Conservation (phyloP, 2,888 invertebrate genomes). For the Hypercompe scribonia region DNA sequence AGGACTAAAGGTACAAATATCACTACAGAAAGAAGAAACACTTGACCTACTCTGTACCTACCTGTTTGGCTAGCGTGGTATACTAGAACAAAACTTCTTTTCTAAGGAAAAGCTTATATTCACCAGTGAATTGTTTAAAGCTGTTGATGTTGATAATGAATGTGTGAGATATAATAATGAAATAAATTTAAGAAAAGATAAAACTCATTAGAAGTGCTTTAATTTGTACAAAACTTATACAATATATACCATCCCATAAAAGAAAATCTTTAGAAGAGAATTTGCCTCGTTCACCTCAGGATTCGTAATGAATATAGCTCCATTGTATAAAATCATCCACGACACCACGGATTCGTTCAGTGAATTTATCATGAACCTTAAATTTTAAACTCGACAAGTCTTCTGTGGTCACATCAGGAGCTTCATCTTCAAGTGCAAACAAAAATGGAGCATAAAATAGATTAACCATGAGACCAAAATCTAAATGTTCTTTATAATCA, state of each 20-base stretch:
- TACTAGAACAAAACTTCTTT: no score
- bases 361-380: constrained; percentile 50
- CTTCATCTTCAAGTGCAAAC: constrained; percentile 57
- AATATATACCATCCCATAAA: background rate
- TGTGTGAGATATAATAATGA: background rate
- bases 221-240: background rate
- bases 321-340: constrained; percentile 60
- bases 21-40: no score
- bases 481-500: constrained; percentile 56
- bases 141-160: no score
- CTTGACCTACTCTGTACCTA: no score
- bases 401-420: constrained; percentile 51
- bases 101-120: no score
- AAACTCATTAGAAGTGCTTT: background rate
- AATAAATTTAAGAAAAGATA: background rate
- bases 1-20: no score
- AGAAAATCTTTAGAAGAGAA: background rate
- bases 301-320: constrained; percentile 47
- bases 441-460: constrained; percentile 58
- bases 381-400: constrained; percentile 40
- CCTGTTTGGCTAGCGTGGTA: no score
- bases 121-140: no score
- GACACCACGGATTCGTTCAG: constrained; percentile 52
- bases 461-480: constrained; percentile 62
- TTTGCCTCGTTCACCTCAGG: background rate